A percentile compares a stretch with the other conserved stretches of the same genome.
Conservation (phyloP, 2,797 vertebrate genomes). For the Onychomys torridus region DNA sequence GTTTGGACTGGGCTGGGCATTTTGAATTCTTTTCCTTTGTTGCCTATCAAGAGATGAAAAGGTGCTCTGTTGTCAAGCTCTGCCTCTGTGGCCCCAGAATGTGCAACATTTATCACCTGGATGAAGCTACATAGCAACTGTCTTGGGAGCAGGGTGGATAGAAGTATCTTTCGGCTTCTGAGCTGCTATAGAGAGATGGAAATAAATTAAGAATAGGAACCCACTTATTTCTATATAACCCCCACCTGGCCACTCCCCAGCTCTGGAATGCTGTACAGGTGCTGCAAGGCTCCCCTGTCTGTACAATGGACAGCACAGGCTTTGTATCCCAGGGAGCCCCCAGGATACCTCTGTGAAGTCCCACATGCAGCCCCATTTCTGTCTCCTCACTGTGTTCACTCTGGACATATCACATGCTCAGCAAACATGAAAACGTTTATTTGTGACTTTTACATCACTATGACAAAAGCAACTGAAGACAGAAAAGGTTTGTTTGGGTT, state of each 20-base stretch:
- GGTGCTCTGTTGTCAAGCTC: fast-evolving
- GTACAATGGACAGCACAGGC: fast-evolving
- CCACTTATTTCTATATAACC: fast-evolving
- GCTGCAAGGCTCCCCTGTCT: fast-evolving
- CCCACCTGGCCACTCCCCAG: fast-evolving
- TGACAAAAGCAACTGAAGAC: neutral
- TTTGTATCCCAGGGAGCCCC: neutral
- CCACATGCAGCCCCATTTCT: fast-evolving
- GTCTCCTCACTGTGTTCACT: fast-evolving
- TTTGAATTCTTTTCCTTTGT: neutral
- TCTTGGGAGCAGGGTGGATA: neutral
- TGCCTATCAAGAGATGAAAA: neutral
- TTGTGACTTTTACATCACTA: neutral
- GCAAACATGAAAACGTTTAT: neutral
- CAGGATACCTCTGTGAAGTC: neutral
- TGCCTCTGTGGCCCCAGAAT: fast-evolving
- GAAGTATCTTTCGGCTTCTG: neutral
- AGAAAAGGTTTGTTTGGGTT: neutral
- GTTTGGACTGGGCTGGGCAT: too few relatives aligned
- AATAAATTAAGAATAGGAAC: too few relatives aligned
- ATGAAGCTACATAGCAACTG: too few relatives aligned
- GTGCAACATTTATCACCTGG: too few relatives aligned
- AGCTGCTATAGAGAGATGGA: fast-evolving
- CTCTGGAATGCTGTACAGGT: neutral
- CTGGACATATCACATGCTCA: neutral